These are phyloP conservation scores for Alosa alosa DNA, from an alignment of 2,113 vertebrate genomes.

Conservation along the genomic window DNA sequence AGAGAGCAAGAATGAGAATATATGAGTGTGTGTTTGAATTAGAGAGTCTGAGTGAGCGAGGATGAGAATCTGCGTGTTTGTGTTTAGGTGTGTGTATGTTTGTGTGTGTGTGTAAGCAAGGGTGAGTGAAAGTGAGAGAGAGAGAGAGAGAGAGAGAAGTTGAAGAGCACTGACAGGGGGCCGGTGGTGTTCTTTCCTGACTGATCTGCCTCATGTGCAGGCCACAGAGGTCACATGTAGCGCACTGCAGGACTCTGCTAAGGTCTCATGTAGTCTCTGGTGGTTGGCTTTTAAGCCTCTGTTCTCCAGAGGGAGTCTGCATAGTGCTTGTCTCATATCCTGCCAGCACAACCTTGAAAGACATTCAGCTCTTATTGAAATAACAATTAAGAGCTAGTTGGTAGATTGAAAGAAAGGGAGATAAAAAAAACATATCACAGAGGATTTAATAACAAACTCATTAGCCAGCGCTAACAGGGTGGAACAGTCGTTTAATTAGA, in stretches of 20 bases:
- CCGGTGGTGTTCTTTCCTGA: not conserved
- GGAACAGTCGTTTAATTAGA: conserved; percentile 78
- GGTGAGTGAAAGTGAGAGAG: not conserved
- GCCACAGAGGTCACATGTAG: not conserved
- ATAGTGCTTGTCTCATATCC: conserved; percentile 19
- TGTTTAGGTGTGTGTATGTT: not conserved
- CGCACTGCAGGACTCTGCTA: not conserved
- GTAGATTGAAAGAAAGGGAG: conserved; percentile 63
- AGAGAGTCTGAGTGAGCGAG: not conserved
- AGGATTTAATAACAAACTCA: conserved; percentile 78
- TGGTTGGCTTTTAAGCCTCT: not conserved
- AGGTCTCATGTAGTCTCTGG: not conserved
- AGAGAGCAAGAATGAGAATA: not conserved
- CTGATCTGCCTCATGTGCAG: not conserved
- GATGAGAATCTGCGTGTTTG: not conserved
- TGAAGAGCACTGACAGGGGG: not conserved
- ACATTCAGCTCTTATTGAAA: conserved; percentile 64
- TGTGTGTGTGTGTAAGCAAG: not conserved
- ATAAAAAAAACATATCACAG: conserved; percentile 67
- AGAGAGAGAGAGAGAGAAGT: not conserved
- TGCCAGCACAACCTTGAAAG: conserved; percentile 68
- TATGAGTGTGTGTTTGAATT: not conserved
- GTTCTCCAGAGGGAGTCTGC: not conserved
- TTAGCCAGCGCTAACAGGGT: conserved; percentile 71
- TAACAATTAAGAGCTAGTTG: conserved; percentile 71